Evolutionary conservation across 1,140 invertebrate genomes (phyloP).

Genomic region (Saccostrea echinata): DNA sequence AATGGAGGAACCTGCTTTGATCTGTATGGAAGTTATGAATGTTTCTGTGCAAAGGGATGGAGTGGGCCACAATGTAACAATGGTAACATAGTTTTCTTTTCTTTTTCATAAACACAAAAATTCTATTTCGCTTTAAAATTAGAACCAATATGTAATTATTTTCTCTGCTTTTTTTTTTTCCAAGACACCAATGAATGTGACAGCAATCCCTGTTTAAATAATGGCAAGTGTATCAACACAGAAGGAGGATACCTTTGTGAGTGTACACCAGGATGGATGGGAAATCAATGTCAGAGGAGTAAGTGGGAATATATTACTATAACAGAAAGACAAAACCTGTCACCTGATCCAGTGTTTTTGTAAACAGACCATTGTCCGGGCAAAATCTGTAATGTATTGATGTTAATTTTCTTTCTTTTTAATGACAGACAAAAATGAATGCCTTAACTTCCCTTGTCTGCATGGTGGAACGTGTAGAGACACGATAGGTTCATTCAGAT

Average conservation of each 20-base stretch:
- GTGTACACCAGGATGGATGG: slow-evolving; percentile 40
- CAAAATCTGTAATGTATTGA: not conserved
- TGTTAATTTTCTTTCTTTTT: not conserved
- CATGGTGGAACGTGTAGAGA: slow-evolving; percentile 90
- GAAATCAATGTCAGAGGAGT: slow-evolving; percentile 30
- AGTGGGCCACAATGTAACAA: slow-evolving; percentile 86
- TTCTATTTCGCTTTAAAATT: not conserved
- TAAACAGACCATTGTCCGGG: too few species aligned
- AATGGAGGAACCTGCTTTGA: slow-evolving; percentile 26
- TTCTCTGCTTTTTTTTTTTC: not conserved
- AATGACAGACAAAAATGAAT: slow-evolving; percentile 84
- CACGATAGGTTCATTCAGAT: slow-evolving; percentile 53
- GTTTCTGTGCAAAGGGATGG: slow-evolving; percentile 68
- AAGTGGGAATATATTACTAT: not conserved
- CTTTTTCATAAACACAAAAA: not conserved
- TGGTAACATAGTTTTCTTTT: slow-evolving; percentile 48
- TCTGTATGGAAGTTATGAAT: slow-evolving; percentile 34
- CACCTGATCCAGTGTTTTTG: too few species aligned
- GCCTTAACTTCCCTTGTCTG: slow-evolving; percentile 90
- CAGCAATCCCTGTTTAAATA: not conserved
- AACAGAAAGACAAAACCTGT: too few species aligned
- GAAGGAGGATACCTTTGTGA: slow-evolving; percentile 41
- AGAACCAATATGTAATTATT: too few species aligned
- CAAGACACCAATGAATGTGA: slow-evolving; percentile 62
- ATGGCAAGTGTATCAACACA: slow-evolving; percentile 42